Conservation (phyloP, 2,888 invertebrate genomes). For the Volucella zonaria region DNA sequence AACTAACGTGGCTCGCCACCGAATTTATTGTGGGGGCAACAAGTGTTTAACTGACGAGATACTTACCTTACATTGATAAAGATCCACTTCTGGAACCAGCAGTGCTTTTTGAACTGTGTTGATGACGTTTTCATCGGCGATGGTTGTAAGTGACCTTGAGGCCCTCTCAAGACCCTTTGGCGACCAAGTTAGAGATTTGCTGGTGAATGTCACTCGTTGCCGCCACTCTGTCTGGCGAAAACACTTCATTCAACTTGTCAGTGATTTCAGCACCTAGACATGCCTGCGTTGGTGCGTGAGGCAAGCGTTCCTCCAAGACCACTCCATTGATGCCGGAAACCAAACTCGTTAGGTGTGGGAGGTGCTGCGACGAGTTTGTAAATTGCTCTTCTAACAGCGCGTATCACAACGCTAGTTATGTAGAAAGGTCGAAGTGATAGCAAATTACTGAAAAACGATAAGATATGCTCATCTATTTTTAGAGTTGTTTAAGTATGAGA, state of each 20-base stretch:
- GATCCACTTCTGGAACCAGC: no score
- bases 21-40: neutral
- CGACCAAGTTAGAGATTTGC: no score
- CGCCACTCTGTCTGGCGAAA: conserved; percentile 5
- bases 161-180: no score
- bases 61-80: no score
- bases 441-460: no score
- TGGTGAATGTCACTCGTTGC: neutral
- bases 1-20: no score
- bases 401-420: no score
- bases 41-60: neutral
- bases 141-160: neutral
- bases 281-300: conserved; percentile 9
- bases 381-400: no score
- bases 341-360: conserved; percentile 25
- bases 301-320: conserved; percentile 19
- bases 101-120: neutral
- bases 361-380: conserved; percentile 23
- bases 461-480: no score
- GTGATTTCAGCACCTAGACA: conserved; percentile 16
- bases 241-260: neutral
- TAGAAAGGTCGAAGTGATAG: no score
- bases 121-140: neutral
- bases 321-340: conserved; percentile 7
- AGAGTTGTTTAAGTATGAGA: no score